These are phyloP conservation scores for Callospermophilus lateralis DNA, from an alignment of 2,113 vertebrate genomes.

Conservation along the genomic window DNA sequence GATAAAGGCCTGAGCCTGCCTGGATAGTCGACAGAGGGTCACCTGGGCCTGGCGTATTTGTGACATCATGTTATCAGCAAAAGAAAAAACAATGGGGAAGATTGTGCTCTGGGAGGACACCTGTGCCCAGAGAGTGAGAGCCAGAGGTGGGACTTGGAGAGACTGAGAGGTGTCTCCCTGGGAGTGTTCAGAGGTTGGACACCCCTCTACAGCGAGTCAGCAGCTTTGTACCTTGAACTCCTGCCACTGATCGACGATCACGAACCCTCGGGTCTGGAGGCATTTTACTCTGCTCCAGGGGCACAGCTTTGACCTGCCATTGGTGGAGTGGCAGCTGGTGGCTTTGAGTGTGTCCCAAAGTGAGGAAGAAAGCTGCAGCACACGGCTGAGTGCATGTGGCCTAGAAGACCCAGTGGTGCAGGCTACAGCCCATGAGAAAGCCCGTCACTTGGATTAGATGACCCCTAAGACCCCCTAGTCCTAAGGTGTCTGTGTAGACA, in stretches of 20 bases:
- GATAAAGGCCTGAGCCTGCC: background rate
- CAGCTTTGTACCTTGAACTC: too few relatives aligned
- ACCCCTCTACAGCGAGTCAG: accelerated
- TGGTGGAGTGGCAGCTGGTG: background rate
- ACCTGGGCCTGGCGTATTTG: background rate
- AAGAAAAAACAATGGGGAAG: background rate
- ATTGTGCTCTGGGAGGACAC: too few relatives aligned
- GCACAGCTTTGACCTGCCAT: background rate
- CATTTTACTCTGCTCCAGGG: background rate
- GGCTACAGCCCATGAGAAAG: background rate
- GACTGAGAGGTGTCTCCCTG: too few relatives aligned
- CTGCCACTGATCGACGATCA: too few relatives aligned
- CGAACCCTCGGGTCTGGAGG: too few relatives aligned
- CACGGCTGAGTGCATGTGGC: background rate
- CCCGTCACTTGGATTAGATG: background rate
- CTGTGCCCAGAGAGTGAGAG: too few relatives aligned
- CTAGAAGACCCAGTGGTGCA: background rate
- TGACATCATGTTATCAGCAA: background rate
- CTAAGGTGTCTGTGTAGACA: background rate
- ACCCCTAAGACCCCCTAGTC: background rate
- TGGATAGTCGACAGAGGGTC: background rate
- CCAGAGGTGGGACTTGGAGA: too few relatives aligned
- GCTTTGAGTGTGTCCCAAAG: background rate
- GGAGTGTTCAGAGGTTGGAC: too few relatives aligned
- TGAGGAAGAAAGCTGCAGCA: background rate